Percentiles rank a stretch among this genome's conserved stretches.
phyloP scores from a whole-genome alignment of 2,797 vertebrate genomes.

The Poecile montanus region DNA sequence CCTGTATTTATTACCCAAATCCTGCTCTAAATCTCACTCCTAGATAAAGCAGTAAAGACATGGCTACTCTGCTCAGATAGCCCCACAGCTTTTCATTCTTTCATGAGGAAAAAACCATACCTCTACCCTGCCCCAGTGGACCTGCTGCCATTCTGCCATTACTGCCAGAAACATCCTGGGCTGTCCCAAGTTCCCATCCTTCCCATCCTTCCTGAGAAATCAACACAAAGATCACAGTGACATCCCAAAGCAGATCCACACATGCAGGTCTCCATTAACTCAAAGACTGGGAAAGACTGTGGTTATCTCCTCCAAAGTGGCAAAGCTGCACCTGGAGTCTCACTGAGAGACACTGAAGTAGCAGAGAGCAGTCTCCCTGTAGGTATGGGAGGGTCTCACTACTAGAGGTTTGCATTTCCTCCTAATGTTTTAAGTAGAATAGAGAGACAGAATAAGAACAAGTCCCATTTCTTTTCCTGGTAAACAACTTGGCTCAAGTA shows the following conservation, averaged over 20 bases:
- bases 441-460: not conserved
- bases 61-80: constrained; percentile 35
- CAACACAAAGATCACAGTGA: not conserved
- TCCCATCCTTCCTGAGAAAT: not conserved
- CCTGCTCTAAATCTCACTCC: constrained; percentile 42
- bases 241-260: not conserved
- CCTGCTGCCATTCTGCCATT: not conserved
- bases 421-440: not conserved
- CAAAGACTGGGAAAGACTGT: not conserved
- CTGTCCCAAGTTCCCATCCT: not conserved
- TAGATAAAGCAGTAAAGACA: constrained; percentile 48
- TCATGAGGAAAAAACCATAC: not conserved
- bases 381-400: not conserved
- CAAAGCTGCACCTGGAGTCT: not conserved
- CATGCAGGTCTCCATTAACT: not conserved
- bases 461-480: not conserved
- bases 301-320: not conserved
- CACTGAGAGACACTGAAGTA: not conserved
- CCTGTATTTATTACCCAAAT: constrained; percentile 41
- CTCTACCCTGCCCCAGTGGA: accelerated
- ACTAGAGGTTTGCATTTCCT: not conserved
- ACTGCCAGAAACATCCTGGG: not conserved
- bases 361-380: not conserved
- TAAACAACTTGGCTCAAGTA: not conserved
- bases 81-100: not conserved